Evolutionary conservation across 2,797 vertebrate genomes (phyloP).

Genomic region (Enteromius thamalakanensis): DNA sequence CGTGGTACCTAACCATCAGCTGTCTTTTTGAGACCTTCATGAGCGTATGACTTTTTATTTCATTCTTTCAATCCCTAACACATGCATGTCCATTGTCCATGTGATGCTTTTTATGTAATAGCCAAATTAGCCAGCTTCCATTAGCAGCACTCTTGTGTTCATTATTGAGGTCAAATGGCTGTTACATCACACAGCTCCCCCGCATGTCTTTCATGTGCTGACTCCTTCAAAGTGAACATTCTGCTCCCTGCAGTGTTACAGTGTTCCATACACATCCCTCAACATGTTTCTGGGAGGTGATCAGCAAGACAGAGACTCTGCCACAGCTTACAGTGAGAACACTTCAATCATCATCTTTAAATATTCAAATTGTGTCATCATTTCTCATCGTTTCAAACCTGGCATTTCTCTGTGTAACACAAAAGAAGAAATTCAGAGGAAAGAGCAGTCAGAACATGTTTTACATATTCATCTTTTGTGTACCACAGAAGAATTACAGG

Average conservation of each 20-base stretch:
- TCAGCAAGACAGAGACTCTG: conserved; percentile 79
- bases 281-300: conserved; percentile 83
- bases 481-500: neutral
- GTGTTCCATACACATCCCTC: conserved; percentile 78
- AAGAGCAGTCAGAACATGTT: neutral
- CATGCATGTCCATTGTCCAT: neutral
- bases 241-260: conserved; percentile 73
- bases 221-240: conserved; percentile 10
- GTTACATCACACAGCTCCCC: conserved; percentile 28
- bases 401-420: neutral
- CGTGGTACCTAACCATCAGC: conserved; percentile 75
- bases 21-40: conserved; percentile 81
- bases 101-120: conserved; percentile 28
- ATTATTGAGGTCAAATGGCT: conserved; percentile 12
- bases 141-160: neutral
- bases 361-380: neutral
- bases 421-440: neutral
- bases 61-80: conserved; percentile 3
- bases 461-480: neutral
- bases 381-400: neutral
- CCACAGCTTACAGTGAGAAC: conserved; percentile 81
- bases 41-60: conserved; percentile 71
- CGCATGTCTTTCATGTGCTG: conserved; percentile 43
- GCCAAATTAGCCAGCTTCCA: conserved; percentile 18
- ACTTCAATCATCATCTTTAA: neutral